These are phyloP conservation scores for Steromphala cineraria DNA, from an alignment of 2,888 invertebrate genomes.

Conservation along the genomic window DNA sequence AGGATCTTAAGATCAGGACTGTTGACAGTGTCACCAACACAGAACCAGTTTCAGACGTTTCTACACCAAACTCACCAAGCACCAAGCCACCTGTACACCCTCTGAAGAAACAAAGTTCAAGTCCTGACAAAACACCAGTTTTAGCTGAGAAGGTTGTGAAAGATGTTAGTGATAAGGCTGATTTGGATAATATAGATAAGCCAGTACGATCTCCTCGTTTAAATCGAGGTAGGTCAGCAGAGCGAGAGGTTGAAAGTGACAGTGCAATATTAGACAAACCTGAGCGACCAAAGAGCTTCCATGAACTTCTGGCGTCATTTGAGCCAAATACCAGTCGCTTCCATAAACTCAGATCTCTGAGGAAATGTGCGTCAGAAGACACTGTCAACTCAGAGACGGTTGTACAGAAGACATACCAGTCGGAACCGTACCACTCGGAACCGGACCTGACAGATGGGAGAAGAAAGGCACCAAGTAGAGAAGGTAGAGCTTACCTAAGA, in stretches of 20 bases:
- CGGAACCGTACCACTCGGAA: slow-evolving; percentile 45
- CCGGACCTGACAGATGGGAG: slow-evolving; percentile 31
- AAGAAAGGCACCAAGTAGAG: neutral
- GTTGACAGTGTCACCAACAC: neutral
- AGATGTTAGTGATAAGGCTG: slow-evolving; percentile 8
- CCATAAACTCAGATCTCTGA: slow-evolving; percentile 43
- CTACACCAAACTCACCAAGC: slow-evolving; percentile 38
- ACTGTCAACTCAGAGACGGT: slow-evolving; percentile 49
- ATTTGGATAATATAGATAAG: neutral
- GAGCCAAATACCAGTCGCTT: slow-evolving; percentile 50
- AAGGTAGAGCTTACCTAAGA: slow-evolving; percentile 22
- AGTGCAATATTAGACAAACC: slow-evolving; percentile 29
- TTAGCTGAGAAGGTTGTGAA: neutral
- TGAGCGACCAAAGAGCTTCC: slow-evolving; percentile 65
- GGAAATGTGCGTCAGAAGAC: slow-evolving; percentile 64
- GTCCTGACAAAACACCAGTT: slow-evolving; percentile 38
- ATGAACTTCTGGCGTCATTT: slow-evolving; percentile 63
- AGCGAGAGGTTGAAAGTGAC: slow-evolving; percentile 8
- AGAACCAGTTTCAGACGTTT: neutral
- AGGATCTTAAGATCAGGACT: neutral
- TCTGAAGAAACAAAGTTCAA: slow-evolving; percentile 39
- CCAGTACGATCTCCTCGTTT: neutral
- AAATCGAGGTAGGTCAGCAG: slow-evolving; percentile 14
- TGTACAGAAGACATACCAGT: slow-evolving; percentile 52
- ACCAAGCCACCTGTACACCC: slow-evolving; percentile 56